Percentiles rank a stretch among this genome's conserved stretches.
Conservation (phyloP, 2,888 invertebrate species). For the Boloria euphrosyne region DNA sequence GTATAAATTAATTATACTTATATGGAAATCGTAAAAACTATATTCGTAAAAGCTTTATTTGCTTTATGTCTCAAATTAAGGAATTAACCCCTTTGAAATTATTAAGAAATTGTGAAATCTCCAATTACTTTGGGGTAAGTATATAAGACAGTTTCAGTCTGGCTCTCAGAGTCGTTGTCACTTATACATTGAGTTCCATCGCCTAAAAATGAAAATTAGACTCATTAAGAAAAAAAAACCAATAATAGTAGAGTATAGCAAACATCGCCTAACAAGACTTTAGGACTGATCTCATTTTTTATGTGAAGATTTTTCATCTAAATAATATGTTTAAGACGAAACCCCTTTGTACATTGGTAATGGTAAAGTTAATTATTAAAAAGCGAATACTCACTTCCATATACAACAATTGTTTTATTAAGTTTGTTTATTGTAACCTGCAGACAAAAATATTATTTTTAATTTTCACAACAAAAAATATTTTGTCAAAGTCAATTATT, state of each 20-base stretch:
- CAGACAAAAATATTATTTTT: slow-evolving; percentile 40
- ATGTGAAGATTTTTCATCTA: no score
- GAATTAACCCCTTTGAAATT: slow-evolving; percentile 3
- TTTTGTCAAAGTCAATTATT: background rate
- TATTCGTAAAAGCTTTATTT: no score
- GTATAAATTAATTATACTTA: no score
- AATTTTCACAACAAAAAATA: background rate
- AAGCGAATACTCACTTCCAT: slow-evolving; percentile 59
- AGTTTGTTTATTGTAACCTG: slow-evolving; percentile 74
- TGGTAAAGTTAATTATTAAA: background rate
- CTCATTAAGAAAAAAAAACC: no score
- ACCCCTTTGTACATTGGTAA: background rate
- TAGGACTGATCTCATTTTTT: background rate
- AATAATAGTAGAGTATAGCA: no score
- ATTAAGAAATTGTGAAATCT: slow-evolving; percentile 48
- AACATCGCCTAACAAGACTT: background rate
- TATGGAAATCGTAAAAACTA: no score
- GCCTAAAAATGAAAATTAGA: slow-evolving; percentile 31
- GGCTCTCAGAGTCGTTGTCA: slow-evolving; percentile 60
- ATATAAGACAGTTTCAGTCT: slow-evolving; percentile 63
- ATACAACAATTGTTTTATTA: slow-evolving; percentile 68
- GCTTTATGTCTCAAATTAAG: no score
- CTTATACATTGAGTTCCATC: slow-evolving; percentile 52
- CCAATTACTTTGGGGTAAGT: slow-evolving; percentile 67
- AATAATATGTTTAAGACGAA: background rate